Evolutionary conservation across 2,113 vertebrate species (phyloP).

Genomic region (Oreotrochilus melanogaster): DNA sequence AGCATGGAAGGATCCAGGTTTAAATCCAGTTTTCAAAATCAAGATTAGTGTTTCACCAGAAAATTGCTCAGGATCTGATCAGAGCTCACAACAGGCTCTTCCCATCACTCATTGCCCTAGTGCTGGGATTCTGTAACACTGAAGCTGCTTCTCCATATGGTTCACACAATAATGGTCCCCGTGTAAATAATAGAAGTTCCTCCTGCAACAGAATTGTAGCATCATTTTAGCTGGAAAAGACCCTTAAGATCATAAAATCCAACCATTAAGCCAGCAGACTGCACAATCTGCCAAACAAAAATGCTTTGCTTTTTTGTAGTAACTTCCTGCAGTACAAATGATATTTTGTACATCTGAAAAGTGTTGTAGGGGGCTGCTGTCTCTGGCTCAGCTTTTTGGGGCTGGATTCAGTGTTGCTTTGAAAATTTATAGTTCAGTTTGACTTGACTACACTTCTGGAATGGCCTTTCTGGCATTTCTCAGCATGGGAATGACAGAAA

Average conservation of each 20-base stretch:
- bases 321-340: background rate
- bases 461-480: constrained; percentile 1
- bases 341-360: background rate
- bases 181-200: background rate
- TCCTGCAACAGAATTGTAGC: background rate
- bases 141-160: background rate
- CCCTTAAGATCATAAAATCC: no score
- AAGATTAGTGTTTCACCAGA: background rate
- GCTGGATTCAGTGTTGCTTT: background rate
- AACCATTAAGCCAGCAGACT: no score
- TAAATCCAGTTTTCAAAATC: background rate
- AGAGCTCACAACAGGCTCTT: background rate
- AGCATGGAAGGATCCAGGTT: background rate
- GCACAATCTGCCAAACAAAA: background rate
- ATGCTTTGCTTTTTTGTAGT: background rate
- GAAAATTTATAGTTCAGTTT: background rate
- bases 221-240: no score
- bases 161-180: background rate
- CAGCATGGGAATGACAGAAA: background rate
- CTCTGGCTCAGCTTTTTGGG: background rate
- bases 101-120: background rate
- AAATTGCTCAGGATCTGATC: background rate
- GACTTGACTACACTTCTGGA: background rate
- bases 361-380: background rate
- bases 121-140: background rate